Base-by-base conservation (phyloP, 2,888 invertebrate species). In the Mactromeris polynyma region DNA sequence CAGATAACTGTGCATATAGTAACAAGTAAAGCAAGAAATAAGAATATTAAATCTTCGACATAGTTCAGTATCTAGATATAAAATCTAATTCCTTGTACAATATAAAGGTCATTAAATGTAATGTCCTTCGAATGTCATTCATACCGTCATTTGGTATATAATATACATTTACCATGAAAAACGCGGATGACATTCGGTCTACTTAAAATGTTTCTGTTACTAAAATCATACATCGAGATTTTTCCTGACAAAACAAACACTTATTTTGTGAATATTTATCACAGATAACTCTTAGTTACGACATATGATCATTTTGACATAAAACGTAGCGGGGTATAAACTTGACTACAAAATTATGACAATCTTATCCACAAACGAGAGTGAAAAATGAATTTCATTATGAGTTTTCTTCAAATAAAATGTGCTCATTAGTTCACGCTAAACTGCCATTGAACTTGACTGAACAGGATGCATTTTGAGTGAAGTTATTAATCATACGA, bases 131-230 rank as follows among this genome's bases (percentile, higher is more conserved):
- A 26, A 14, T 42, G 80, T 40, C 46, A 31, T 46, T 46, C n/a
- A 51, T 31, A 0, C 11, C 2, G 26, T 64, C 58, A 54, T 21
- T 42, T 54, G 54, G 54, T 54, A 54, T 54, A 17, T 19, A 54
- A 58, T n/a, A 26, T 26, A 26, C 58, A 9, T 26, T 17, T 11
- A n/a, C 11, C 58, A 64, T n/a, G 26, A 26, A 64, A 26, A 64
- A n/a, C 58, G 26, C 26, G 58, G n/a, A 0, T 64, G 58, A 64
- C 58, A 7, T 26, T 26, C 58, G 3, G 58, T n/a, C n/a, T 64
- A 64, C 58, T 64, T 64, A 64, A 64, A 64, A 64, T 64, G n/a
- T n/a, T n/a, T 64, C 9, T n/a, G 58, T 64, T 26, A 64, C 58
- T 64, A 64, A 64, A 64, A 64, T 64, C 58, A n/a, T 64, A 26